phyloP scores from a whole-genome alignment of 1,140 invertebrate genomes.

The Drosophila murphyi region DNA sequence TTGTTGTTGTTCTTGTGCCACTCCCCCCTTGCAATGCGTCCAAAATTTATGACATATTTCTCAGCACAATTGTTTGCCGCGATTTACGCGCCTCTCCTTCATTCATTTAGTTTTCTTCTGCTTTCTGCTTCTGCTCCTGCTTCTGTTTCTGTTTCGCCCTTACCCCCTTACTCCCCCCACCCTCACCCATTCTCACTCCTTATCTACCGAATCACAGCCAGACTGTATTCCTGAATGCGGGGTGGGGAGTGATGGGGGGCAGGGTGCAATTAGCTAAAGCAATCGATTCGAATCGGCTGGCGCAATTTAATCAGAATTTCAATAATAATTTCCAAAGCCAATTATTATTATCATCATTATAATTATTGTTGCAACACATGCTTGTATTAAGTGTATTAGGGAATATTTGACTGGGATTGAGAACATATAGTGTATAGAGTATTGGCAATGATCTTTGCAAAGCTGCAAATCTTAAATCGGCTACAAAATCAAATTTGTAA shows the following conservation, averaged over 20 bases:
- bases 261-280: constrained; percentile 39
- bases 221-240: constrained; percentile 12
- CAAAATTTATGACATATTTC: constrained; percentile 82
- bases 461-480: too few species aligned
- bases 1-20: constrained; percentile 5
- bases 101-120: background rate
- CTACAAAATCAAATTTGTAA: too few species aligned
- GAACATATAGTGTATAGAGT: too few species aligned
- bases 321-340: background rate
- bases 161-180: background rate
- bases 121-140: constrained; percentile 1
- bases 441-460: too few species aligned
- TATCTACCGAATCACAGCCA: constrained; percentile 1
- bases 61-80: constrained; percentile 75
- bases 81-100: constrained; percentile 69
- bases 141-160: background rate
- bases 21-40: constrained; percentile 44
- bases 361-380: too few species aligned
- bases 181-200: background rate
- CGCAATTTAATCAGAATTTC: constrained; percentile 2
- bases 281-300: constrained; percentile 29
- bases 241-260: too few species aligned
- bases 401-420: too few species aligned
- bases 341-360: too few species aligned
- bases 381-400: too few species aligned